These are phyloP conservation scores for Hylaea fasciaria DNA, from an alignment of 2,888 invertebrate genomes.

Conservation along the genomic window DNA sequence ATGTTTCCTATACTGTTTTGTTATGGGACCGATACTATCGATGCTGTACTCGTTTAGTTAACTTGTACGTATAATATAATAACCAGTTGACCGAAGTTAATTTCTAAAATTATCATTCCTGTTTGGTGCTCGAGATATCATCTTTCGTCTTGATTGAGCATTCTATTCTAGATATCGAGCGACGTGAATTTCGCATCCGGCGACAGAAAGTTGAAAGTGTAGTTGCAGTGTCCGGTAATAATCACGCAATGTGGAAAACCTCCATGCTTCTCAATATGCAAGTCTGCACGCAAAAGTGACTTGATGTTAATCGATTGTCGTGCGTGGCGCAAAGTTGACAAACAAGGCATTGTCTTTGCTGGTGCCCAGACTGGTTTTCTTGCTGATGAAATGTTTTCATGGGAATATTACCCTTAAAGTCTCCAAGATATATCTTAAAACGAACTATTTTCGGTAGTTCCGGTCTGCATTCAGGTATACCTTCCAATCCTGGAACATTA, in stretches of 20 bases:
- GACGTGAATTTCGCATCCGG: slow-evolving; percentile 13
- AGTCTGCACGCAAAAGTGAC: slow-evolving; percentile 18
- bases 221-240: slow-evolving; percentile 6
- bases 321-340: slow-evolving; percentile 11
- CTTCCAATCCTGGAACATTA: no score
- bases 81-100: slow-evolving; percentile 13
- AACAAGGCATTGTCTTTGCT: slow-evolving; percentile 10
- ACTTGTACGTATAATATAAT: slow-evolving; percentile 38
- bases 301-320: slow-evolving; percentile 20
- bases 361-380: slow-evolving; percentile 2
- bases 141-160: slow-evolving; percentile 18
- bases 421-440: no score
- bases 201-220: slow-evolving; percentile 26
- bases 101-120: slow-evolving; percentile 8
- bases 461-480: no score
- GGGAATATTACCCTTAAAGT: no score
- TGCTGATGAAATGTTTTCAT: no score
- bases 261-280: slow-evolving; percentile 11
- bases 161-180: slow-evolving; percentile 31
- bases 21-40: slow-evolving; percentile 44
- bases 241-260: slow-evolving; percentile 18
- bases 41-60: slow-evolving; percentile 42
- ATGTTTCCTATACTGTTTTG: slow-evolving; percentile 50
- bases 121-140: slow-evolving; percentile 1
- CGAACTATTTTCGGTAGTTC: no score